phyloP scores from a whole-genome alignment of 2,113 vertebrate species.

The Hiodon alosoides region DNA sequence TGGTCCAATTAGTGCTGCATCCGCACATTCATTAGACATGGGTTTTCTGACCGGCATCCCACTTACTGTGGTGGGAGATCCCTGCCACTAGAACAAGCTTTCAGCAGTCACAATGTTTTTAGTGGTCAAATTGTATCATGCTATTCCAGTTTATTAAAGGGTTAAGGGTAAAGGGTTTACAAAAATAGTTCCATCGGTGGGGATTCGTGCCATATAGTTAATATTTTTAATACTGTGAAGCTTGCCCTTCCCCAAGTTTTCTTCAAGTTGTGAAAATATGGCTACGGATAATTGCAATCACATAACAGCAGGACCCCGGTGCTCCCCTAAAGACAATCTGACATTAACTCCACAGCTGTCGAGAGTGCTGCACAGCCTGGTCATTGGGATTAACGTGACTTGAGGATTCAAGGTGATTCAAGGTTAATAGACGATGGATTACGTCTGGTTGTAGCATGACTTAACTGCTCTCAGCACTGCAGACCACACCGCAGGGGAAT shows the following conservation, averaged over 20 bases:
- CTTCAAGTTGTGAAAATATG: not conserved
- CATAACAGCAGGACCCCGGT: not conserved
- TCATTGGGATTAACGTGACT: not conserved
- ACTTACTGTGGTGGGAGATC: not conserved
- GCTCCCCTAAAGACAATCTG: not conserved
- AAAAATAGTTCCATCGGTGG: not conserved
- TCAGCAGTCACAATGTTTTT: not conserved
- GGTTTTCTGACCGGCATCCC: not conserved
- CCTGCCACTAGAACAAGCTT: not conserved
- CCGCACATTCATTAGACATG: conserved; percentile 16
- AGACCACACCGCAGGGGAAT: conserved; percentile 12
- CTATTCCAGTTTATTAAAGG: conserved; percentile 10
- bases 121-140: conserved; percentile 30
- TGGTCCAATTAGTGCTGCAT: conserved; percentile 23
- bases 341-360: no score
- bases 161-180: not conserved
- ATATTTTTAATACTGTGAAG: no score
- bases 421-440: not conserved
- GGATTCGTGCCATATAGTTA: not conserved
- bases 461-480: conserved; percentile 17
- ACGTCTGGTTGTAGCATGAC: not conserved
- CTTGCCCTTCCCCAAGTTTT: no score
- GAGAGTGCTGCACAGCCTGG: not conserved
- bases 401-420: not conserved
- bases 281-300: not conserved